phyloP scores from a whole-genome alignment of 2,113 vertebrate genomes.

The Calyptommatus sinebrachiatus region DNA sequence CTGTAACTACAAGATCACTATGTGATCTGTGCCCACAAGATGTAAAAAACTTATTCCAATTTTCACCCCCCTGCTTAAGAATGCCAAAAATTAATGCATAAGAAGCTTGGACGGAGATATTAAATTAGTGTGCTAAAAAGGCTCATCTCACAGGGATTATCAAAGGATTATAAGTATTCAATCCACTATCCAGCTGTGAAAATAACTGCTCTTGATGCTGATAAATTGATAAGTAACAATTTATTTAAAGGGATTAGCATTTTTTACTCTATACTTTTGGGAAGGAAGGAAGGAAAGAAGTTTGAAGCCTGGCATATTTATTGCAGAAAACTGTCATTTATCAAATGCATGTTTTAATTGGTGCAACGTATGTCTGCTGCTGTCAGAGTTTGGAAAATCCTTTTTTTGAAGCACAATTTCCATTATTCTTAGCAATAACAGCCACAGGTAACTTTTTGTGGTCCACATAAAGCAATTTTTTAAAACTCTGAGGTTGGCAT shows the following conservation, averaged over 20 bases:
- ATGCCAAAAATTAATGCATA: not conserved
- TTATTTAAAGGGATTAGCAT: constrained; percentile 1
- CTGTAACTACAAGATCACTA: not conserved
- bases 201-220: constrained; percentile 2
- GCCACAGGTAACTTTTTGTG: too few relatives aligned
- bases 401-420: too few relatives aligned
- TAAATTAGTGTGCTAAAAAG: constrained; percentile 20
- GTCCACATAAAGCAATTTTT: too few relatives aligned
- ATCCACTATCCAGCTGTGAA: constrained; percentile 17
- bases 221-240: constrained; percentile 27
- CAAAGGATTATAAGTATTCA: constrained; percentile 22
- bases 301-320: not conserved
- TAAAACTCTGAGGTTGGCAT: too few relatives aligned
- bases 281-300: not conserved
- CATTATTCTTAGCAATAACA: too few relatives aligned
- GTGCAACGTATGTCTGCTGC: not conserved
- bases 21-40: not conserved
- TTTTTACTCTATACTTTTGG: not conserved
- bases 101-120: constrained; percentile 2
- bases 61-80: not conserved
- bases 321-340: not conserved
- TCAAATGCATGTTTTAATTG: not conserved
- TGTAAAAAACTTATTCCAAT: not conserved
- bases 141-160: not conserved
- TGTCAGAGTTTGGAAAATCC: too few relatives aligned